Evolutionary conservation across 2,888 invertebrate genomes (phyloP).

Genomic region (Gymnoscelis rufifasciata): DNA sequence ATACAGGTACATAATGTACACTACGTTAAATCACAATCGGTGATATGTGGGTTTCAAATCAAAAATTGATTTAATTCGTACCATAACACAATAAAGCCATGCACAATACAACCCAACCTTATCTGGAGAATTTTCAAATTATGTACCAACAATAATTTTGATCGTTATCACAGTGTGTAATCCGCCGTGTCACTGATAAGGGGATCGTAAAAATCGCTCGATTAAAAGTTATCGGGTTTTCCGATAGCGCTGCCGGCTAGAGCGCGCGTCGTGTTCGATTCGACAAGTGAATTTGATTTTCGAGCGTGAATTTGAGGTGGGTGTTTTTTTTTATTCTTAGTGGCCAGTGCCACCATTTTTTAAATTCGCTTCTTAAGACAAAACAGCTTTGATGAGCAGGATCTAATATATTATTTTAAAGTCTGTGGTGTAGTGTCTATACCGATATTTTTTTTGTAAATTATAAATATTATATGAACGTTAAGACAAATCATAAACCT

Average conservation of each 20-base stretch:
- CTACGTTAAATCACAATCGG: too few relatives aligned
- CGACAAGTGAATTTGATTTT: conserved; percentile 6
- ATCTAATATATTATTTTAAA: too few relatives aligned
- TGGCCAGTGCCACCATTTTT: not conserved
- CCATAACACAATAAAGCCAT: conserved; percentile 12
- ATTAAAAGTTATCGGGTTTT: conserved; percentile 47
- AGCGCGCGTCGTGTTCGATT: conserved; percentile 16
- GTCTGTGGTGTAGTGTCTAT: too few relatives aligned
- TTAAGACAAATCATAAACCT: too few relatives aligned
- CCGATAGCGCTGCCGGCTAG: conserved; percentile 19
- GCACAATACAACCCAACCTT: conserved; percentile 19
- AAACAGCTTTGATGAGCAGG: too few relatives aligned
- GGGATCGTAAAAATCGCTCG: conserved; percentile 73
- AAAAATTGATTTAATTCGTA: conserved; percentile 6
- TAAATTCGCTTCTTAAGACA: too few relatives aligned
- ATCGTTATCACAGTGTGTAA: conserved; percentile 70
- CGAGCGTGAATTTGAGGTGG: conserved; percentile 9
- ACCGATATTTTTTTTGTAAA: too few relatives aligned
- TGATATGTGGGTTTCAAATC: conserved; percentile 5
- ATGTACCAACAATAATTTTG: conserved; percentile 52
- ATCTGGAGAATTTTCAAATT: conserved; percentile 33
- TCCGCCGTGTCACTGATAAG: conserved; percentile 73
- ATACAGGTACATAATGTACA: too few relatives aligned
- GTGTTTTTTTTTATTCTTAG: not conserved
- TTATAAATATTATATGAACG: too few relatives aligned